These are phyloP conservation scores for Arion vulgaris DNA, from an alignment of 1,140 invertebrate genomes.

Conservation along the genomic window DNA sequence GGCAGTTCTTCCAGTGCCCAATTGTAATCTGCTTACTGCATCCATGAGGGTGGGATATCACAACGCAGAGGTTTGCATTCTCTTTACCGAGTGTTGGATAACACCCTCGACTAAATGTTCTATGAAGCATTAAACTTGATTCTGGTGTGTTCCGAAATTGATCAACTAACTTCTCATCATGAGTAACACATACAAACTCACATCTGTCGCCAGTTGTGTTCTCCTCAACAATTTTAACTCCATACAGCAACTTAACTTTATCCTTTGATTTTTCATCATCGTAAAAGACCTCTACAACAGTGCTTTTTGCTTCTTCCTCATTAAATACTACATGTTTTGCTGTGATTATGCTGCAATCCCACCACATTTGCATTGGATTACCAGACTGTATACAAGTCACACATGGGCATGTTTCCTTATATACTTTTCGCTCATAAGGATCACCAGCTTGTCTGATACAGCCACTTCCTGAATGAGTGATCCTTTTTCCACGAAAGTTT, in stretches of 20 bases:
- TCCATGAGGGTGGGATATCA: slow-evolving; percentile 17
- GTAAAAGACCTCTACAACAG: neutral
- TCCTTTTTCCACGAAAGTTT: neutral
- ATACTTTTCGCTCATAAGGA: neutral
- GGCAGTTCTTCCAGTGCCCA: slow-evolving; percentile 1
- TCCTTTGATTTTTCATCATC: neutral
- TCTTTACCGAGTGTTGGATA: neutral
- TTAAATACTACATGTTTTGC: neutral
- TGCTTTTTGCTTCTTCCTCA: neutral
- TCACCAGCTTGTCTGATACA: neutral
- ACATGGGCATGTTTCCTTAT: neutral
- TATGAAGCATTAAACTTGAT: neutral
- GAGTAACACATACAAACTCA: neutral
- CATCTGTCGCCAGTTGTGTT: neutral
- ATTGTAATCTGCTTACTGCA: neutral
- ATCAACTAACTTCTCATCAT: neutral
- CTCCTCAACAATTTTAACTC: neutral
- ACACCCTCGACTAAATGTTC: neutral
- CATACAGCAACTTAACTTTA: neutral
- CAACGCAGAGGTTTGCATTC: neutral
- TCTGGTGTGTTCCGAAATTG: neutral
- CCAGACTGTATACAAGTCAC: neutral
- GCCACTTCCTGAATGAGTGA: neutral
- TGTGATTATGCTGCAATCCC: neutral
- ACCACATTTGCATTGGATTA: neutral